phyloP scores from a whole-genome alignment of 2,888 invertebrate genomes.

The Luffia ferchaultella region DNA sequence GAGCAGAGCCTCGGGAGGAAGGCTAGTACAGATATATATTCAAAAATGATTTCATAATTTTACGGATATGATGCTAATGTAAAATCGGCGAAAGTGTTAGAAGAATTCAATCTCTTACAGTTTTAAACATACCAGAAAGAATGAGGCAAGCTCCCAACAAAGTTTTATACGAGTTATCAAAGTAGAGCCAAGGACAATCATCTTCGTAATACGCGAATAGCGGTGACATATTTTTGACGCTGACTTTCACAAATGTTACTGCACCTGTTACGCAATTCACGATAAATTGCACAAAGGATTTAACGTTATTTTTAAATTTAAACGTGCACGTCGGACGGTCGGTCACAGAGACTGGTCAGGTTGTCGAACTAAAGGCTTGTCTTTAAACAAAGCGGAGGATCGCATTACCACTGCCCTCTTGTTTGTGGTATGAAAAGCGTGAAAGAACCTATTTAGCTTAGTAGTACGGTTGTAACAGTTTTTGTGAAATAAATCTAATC shows the following conservation, averaged over 20 bases:
- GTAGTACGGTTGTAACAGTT: too few species aligned
- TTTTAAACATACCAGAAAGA: constrained; percentile 63
- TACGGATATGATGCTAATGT: too few species aligned
- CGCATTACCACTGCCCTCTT: constrained; percentile 34
- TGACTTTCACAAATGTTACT: too few species aligned
- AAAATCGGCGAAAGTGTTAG: too few species aligned
- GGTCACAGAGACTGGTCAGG: constrained; percentile 51
- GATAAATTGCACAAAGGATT: neutral
- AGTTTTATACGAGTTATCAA: constrained; percentile 61
- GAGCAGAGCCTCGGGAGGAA: too few species aligned
- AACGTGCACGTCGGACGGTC: constrained; percentile 48
- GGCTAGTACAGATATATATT: too few species aligned
- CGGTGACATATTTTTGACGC: constrained; percentile 31
- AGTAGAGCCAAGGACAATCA: constrained; percentile 62
- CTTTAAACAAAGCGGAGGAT: constrained; percentile 38
- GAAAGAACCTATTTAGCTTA: too few species aligned
- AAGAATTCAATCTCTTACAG: too few species aligned
- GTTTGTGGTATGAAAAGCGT: constrained; percentile 41
- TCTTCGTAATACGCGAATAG: constrained; percentile 46
- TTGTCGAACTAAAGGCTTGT: constrained; percentile 42
- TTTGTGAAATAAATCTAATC: too few species aligned
- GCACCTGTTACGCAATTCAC: neutral
- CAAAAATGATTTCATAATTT: too few species aligned
- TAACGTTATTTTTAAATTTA: constrained; percentile 13
- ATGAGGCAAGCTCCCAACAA: constrained; percentile 59